Base-by-base conservation (phyloP, 1,140 invertebrate genomes). In the Bombus soroeensis region DNA sequence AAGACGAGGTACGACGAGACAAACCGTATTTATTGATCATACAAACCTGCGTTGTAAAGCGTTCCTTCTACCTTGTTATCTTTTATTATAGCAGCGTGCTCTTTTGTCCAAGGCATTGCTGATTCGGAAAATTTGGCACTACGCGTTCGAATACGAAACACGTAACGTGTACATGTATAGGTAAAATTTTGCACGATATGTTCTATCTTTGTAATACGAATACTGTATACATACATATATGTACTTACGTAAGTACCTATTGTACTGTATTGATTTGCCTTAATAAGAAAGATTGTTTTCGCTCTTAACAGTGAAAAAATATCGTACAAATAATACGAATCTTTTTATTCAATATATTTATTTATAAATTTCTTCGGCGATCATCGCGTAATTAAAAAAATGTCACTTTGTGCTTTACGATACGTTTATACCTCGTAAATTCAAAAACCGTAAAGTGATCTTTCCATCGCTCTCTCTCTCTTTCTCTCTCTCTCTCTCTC, bases 271-370 rank as follows among this genome's bases (percentile, higher is more conserved):
- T 15, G 12, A 32, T 68, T 25, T 72, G 1, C 6, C 28, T 39
- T 8, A 28, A 39, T 3, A 41, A 72, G 25, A 37, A 72, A 25
- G 37, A 72, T 37, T 15, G 28, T 41, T 28, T 41, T 39, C 28
- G 37, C 37, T 12, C 28, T 72, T 39, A 72, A 72, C 13, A 28
- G 25, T 28, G 28, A 72, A 39, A 28, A n/a, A 39, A 28, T 28
- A 15, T n/a, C 18, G 47, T 75, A 32, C 32, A 41, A 32, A 47
- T 41, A 25, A 77, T 12, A 28, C 3, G 2, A 25, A 22, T 22
- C 12, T 12, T n/a, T 79, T 72, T 68, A 32, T 73, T 43, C 5
- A 57, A 87, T 39, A 87, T 28, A 18, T 83, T 86, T 86, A 86
- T 83, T 86, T 83, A 34, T 83, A 86, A 75, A 34, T 76, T 53